Evolutionary conservation across 2,797 vertebrate species (phyloP).

Genomic region (Erithacus rubecula): DNA sequence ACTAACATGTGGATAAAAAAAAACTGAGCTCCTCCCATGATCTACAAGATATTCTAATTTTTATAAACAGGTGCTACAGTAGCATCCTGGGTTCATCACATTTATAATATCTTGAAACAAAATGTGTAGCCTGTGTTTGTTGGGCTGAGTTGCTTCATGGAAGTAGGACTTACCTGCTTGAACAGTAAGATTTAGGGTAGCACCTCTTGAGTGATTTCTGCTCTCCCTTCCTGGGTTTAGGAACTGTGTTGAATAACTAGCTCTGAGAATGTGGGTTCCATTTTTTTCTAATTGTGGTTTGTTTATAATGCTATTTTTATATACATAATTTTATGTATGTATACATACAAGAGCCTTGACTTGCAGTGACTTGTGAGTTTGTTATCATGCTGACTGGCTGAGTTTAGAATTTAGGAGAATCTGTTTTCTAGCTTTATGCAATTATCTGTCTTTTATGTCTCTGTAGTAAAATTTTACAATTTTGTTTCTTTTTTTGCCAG

Average conservation of each 20-base stretch:
- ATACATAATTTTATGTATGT: neutral
- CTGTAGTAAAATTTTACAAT: neutral
- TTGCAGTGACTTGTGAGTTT: neutral
- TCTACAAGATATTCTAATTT: neutral
- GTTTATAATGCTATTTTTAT: neutral
- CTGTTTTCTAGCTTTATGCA: neutral
- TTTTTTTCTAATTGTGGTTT: neutral
- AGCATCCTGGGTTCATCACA: neutral
- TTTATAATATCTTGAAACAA: neutral
- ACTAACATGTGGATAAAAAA: neutral
- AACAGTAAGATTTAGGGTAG: neutral
- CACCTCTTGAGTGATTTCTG: neutral
- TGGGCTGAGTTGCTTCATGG: neutral
- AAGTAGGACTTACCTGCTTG: neutral
- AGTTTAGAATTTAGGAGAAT: neutral
- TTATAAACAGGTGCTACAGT: neutral
- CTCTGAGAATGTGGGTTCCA: neutral
- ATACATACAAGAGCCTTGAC: neutral
- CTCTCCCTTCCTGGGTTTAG: neutral
- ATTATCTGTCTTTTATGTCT: neutral
- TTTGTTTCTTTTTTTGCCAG: constrained; percentile 32
- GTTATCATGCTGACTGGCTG: neutral
- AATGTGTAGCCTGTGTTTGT: neutral
- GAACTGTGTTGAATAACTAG: neutral
- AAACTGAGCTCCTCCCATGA: neutral